Evolutionary conservation across 2,888 invertebrate species (phyloP).

Genomic region (Bimastos eiseni): DNA sequence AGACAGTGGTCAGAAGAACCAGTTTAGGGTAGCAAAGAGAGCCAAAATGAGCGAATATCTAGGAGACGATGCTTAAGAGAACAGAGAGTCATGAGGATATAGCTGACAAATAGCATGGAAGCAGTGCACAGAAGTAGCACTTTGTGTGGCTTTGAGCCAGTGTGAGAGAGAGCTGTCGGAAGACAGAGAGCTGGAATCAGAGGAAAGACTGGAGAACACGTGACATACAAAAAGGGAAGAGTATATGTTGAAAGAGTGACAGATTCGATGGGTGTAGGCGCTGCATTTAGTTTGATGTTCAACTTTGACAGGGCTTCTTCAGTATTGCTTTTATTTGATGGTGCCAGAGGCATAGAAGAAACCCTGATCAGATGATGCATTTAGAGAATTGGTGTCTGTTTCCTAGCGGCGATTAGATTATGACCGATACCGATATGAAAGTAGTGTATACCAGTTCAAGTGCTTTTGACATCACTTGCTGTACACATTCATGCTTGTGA

Average conservation of each 20-base stretch:
- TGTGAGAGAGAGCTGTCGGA: neutral
- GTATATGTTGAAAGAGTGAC: neutral
- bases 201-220: neutral
- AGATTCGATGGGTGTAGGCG: neutral
- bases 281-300: neutral
- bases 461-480: neutral
- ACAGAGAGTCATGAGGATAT: neutral
- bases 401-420: neutral
- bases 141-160: neutral
- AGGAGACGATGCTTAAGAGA: neutral
- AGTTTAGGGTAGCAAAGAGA: too few relatives aligned
- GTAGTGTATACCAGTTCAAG: neutral
- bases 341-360: neutral
- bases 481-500: neutral
- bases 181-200: neutral
- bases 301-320: neutral
- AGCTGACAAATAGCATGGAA: neutral
- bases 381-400: neutral
- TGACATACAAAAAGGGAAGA: neutral
- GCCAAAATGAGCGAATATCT: too few relatives aligned
- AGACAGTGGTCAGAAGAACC: neutral
- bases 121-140: neutral
- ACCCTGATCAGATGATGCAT: neutral
- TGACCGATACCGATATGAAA: neutral
- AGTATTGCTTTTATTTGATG: neutral